Evolutionary conservation across 2,113 vertebrate species (phyloP).

Genomic region (Empidonax alnorum): DNA sequence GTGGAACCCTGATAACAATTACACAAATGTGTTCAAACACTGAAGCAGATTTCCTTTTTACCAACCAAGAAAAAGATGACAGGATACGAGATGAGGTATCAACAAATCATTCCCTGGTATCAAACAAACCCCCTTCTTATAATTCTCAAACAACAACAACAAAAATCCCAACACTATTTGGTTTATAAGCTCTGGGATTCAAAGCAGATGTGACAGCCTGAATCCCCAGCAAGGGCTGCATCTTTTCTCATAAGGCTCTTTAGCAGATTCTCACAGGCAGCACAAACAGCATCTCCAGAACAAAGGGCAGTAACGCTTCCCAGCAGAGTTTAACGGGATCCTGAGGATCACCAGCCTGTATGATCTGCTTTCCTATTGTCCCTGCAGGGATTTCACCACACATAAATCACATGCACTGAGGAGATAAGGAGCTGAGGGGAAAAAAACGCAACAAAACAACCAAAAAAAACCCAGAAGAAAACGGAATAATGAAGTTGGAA

Average conservation of each 20-base stretch:
- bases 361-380: conserved; percentile 1
- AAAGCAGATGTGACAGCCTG: conserved; percentile 3
- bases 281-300: conserved; percentile 31
- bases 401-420: background rate
- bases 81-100: background rate
- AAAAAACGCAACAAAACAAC: background rate
- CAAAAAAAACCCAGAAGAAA: background rate
- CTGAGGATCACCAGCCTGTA: background rate
- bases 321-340: conserved; percentile 35
- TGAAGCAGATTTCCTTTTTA: background rate
- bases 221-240: background rate
- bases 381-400: background rate
- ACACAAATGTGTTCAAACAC: background rate
- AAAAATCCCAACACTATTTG: background rate
- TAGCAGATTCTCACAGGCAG: background rate
- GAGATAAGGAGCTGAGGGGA: background rate
- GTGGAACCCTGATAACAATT: background rate
- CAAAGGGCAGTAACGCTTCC: background rate
- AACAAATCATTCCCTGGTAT: background rate
- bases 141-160: background rate
- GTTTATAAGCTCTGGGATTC: background rate
- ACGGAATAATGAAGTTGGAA: background rate
- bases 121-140: background rate
- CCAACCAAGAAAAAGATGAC: background rate
- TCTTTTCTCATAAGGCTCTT: background rate